These are phyloP conservation scores for Threskiornis aethiopicus DNA, from an alignment of 2,797 vertebrate species.

Conservation along the genomic window DNA sequence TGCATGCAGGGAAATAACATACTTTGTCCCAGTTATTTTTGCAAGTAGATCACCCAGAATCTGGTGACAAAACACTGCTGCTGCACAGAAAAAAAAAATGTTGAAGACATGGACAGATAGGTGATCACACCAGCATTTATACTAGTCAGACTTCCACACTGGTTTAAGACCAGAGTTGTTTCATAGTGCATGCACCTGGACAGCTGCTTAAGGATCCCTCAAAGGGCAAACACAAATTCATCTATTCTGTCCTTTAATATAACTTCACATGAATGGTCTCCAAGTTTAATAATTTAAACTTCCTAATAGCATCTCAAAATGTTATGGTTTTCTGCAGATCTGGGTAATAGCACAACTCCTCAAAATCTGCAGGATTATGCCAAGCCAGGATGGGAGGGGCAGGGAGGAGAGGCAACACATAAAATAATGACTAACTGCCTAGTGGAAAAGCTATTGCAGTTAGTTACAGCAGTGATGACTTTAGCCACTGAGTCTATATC, in stretches of 20 bases:
- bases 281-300: not conserved
- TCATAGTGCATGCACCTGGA: not conserved
- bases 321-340: not conserved
- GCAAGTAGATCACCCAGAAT: not conserved
- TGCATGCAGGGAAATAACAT: not conserved
- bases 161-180: not conserved
- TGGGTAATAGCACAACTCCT: not conserved
- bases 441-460: not conserved
- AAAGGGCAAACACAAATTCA: not conserved
- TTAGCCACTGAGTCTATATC: not conserved
- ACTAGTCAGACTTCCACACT: not conserved
- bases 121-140: not conserved
- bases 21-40: not conserved
- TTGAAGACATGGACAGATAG: not conserved
- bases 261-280: not conserved
- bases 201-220: not conserved
- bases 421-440: not conserved
- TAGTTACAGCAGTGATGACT: not conserved
- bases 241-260: not conserved
- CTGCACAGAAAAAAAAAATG: not conserved
- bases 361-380: not conserved
- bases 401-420: not conserved
- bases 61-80: not conserved
- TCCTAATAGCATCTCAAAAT: not conserved
- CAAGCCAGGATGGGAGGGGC: not conserved